Evolutionary conservation across 2,888 invertebrate species (phyloP).

Genomic region (Plebejus anna): DNA sequence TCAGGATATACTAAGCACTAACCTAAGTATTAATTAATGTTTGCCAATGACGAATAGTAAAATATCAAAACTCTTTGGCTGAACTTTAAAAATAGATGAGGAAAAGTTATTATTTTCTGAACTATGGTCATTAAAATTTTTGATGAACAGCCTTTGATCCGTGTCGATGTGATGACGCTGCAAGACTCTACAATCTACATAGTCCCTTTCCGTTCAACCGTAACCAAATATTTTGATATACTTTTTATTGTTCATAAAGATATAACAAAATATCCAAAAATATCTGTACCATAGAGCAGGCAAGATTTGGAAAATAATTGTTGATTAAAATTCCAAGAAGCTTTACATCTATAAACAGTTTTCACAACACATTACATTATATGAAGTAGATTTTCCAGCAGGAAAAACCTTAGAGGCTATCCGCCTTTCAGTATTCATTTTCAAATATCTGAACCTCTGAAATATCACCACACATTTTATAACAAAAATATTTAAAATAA

Average conservation of each 20-base stretch:
- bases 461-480: too few relatives aligned
- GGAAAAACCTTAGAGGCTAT: neutral
- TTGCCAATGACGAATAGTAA: constrained; percentile 30
- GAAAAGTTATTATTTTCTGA: constrained; percentile 78
- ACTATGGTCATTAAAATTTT: constrained; percentile 80
- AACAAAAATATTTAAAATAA: neutral
- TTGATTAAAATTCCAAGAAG: neutral
- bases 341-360: neutral
- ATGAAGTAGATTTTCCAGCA: neutral
- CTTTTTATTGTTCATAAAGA: constrained; percentile 62
- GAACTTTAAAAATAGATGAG: constrained; percentile 51
- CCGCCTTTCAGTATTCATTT: neutral
- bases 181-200: constrained; percentile 56
- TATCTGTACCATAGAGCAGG: constrained; percentile 52
- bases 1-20: too few relatives aligned
- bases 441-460: neutral
- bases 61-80: constrained; percentile 53
- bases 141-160: constrained; percentile 78
- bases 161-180: constrained; percentile 75
- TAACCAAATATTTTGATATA: constrained; percentile 69
- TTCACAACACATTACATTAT: neutral
- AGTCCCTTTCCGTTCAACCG: constrained; percentile 69
- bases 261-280: constrained; percentile 63
- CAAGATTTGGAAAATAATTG: neutral
- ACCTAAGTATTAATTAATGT: too few relatives aligned